Conservation (phyloP, 2,797 vertebrate species). For the Choloepus didactylus region DNA sequence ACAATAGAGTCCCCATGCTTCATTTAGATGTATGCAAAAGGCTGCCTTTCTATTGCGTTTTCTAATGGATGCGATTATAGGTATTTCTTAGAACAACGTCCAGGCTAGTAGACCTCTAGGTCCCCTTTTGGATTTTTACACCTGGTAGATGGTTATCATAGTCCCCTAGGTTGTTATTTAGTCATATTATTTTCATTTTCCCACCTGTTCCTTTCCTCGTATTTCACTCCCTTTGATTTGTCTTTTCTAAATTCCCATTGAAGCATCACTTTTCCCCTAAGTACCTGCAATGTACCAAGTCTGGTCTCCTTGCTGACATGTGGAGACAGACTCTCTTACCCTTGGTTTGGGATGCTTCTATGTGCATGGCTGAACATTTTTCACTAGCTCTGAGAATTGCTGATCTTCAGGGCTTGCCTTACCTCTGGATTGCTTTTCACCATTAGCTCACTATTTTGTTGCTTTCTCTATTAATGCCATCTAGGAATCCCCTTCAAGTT, state of each 20-base stretch:
- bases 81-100: constrained; percentile 52
- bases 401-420: not conserved
- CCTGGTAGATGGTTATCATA: constrained; percentile 76
- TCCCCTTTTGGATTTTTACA: constrained; percentile 76
- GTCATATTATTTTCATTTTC: constrained; percentile 83
- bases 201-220: constrained; percentile 78
- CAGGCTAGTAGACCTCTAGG: constrained; percentile 70
- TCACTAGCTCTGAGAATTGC: constrained; percentile 18
- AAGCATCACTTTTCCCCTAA: constrained; percentile 81
- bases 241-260: constrained; percentile 81
- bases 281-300: constrained; percentile 72
- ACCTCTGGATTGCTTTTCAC: not conserved
- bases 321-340: constrained; percentile 27
- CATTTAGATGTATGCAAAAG: constrained; percentile 53
- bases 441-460: not conserved
- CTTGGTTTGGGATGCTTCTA: constrained; percentile 10
- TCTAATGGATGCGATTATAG: not conserved
- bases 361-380: constrained; percentile 22
- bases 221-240: constrained; percentile 80
- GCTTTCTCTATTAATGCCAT: constrained; percentile 57
- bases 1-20: not conserved
- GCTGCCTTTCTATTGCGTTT: constrained; percentile 64
- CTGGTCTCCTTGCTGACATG: constrained; percentile 72
- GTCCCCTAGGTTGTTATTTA: constrained; percentile 83
- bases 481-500: constrained; percentile 72